Base-by-base conservation (phyloP, 2,888 invertebrate genomes). In the Ceriagrion tenellum region DNA sequence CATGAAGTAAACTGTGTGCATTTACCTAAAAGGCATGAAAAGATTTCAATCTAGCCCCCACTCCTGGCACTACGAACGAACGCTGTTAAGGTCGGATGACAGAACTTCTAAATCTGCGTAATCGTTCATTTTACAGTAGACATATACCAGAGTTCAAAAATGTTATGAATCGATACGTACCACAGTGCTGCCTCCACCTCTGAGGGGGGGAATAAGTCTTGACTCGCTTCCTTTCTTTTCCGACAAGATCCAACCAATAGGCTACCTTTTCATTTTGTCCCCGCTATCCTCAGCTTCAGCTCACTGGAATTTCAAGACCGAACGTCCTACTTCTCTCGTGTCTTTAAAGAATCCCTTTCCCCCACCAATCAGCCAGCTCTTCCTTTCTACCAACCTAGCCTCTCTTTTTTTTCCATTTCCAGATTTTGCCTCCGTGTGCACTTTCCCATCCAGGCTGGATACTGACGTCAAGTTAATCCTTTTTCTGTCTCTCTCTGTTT, bases 331-430 rank as follows among this genome's bases (percentile, higher is more conserved):
- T 81, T 81, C 81, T 35, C 20, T 20, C 20, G 81, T 35, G 81
- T 30, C 35, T 81, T 81, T 81, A 81, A 81, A 81, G 81, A 81
- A 81, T 81, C 81, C 81, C n/a, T 81, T 69, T 81, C 81, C 35
- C 35, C 81, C n/a, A n/a, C n/a, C n/a, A n/a, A 30, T 35, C 81
- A 81, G 35, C 35, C 81, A 81, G 30, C 81, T 35, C 81, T 81
- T 81, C 35, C 81, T 81, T 81, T 81, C 81, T 13, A 81, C 30
- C 35, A 81, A 35, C 81, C 81, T 35, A 81, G 35, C 30, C 30
- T 81, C 81, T 69, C 30, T 81, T 35, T 69, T 47, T 47, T 47
- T 35, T 81, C 35, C 35, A 81, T 35, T 35, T 81, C 35, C 16
- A 81, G 81, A 81, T 81, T 81, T 35, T 81, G 35, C 81, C 35